These are phyloP conservation scores for Tenodera sinensis DNA, from an alignment of 2,888 invertebrate species.

Conservation along the genomic window DNA sequence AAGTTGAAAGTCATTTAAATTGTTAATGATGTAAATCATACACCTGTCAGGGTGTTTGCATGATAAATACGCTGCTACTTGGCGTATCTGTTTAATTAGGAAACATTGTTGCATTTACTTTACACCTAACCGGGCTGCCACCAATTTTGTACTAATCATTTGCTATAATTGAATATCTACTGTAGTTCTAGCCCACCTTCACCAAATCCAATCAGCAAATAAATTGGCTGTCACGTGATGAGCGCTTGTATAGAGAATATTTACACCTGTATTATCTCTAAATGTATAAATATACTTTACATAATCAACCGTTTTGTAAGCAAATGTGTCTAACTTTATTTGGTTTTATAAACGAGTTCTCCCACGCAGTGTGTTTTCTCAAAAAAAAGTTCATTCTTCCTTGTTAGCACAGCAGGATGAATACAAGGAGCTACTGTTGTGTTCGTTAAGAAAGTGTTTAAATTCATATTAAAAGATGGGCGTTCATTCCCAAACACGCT, in stretches of 20 bases:
- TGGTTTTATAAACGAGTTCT: not conserved
- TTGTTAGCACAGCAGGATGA: not conserved
- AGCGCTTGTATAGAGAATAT: not conserved
- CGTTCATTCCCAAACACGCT: not conserved
- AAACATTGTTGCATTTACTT: not conserved
- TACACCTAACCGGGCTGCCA: not conserved
- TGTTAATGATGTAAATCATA: not conserved
- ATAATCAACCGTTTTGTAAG: not conserved
- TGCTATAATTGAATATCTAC: not conserved
- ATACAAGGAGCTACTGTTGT: not conserved
- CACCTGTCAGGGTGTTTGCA: not conserved
- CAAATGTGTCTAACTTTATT: not conserved
- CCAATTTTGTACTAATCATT: not conserved
- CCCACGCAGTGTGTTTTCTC: not conserved
- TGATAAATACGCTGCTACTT: not conserved
- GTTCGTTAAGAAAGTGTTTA: not conserved
- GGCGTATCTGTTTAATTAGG: too few relatives aligned
- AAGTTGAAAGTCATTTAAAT: not conserved
- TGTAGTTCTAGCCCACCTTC: not conserved
- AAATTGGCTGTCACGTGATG: not conserved
- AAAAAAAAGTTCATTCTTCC: not conserved
- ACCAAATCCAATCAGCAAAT: not conserved
- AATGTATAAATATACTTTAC: not conserved
- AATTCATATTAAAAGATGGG: not conserved
- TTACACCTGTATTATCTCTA: not conserved